Base-by-base conservation (phyloP, 2,888 invertebrate genomes). In the Chorisops tibialis region DNA sequence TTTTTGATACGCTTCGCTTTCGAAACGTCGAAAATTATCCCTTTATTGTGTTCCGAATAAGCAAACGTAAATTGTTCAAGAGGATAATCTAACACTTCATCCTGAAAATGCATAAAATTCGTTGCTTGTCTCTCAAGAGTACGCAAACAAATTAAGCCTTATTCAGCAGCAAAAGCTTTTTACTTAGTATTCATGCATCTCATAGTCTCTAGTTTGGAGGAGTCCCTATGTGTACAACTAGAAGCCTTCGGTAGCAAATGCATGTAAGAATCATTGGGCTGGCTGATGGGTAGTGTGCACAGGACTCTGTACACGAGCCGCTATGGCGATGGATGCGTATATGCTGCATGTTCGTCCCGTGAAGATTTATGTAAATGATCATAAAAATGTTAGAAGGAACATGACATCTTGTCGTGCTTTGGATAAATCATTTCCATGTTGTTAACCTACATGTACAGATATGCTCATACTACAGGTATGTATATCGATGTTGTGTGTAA, bases 121-220 rank as follows among this genome's bases (percentile, higher is more conserved):
- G 62, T 63, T 66, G 62, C 63, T 66, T 66, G 66, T 64, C 54
- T 64, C 24, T 66, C 58, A 66, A 66, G 65, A 58, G 61, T 63
- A 59, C 62, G 60, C 65, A 66, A 62, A 64, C 63, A 66, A 66
- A 66, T 66, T 66, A 66, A 66, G 65, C 62, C 65, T 63, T 66
- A 66, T 66, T 66, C 65, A 66, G 59, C 52, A 56, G 39, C 49
- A 38, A 60, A 50, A 60, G 60, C 60, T 60, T 63, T 63, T 59
- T 63, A 49, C 37, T 45, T 59, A 16, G 35, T 39, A 63, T 58
- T 52, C 60, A 50, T 50, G 41, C 18, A 30, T 19, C 49, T 19
- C 50, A 43, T n/a, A 47, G 21, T 4, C 18, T 12, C 12, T 22
- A 43, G 18, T 11, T 47, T 22, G 19, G 22, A 19, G 21, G 4